These are phyloP conservation scores for Eleginops maclovinus DNA, from an alignment of 2,113 vertebrate genomes.

Conservation along the genomic window DNA sequence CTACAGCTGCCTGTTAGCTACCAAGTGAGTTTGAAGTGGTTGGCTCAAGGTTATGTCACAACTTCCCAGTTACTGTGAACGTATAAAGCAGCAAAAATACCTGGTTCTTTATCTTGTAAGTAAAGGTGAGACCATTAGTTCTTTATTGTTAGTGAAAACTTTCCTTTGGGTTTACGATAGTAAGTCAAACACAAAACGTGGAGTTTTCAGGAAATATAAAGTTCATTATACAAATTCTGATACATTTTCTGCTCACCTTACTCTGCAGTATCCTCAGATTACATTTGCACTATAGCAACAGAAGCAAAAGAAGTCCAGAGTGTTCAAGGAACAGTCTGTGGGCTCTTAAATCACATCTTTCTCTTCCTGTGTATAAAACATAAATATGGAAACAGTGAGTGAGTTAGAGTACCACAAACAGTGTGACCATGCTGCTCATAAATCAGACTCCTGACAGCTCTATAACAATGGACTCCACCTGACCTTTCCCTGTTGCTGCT, in stretches of 20 bases:
- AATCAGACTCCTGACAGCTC: slow-evolving; percentile 55
- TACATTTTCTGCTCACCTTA: background rate
- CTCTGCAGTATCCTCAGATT: slow-evolving; percentile 9
- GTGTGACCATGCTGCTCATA: slow-evolving; percentile 57
- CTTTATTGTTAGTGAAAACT: too few relatives aligned
- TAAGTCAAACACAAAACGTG: background rate
- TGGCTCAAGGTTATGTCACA: background rate
- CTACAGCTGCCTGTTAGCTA: slow-evolving; percentile 30
- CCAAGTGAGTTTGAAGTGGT: background rate
- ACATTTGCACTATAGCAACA: background rate
- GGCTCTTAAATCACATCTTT: slow-evolving; percentile 42
- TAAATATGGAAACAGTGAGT: slow-evolving; percentile 61
- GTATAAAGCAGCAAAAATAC: background rate
- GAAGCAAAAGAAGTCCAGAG: background rate
- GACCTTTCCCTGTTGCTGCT: slow-evolving; percentile 70
- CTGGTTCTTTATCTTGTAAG: background rate
- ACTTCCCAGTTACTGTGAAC: background rate
- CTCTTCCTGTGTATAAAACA: slow-evolving; percentile 41
- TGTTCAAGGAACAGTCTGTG: background rate
- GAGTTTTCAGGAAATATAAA: background rate
- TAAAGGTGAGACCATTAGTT: too few relatives aligned
- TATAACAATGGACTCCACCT: slow-evolving; percentile 64
- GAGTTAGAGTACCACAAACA: slow-evolving; percentile 40
- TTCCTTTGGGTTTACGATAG: background rate
- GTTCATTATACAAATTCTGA: too few relatives aligned